Evolutionary conservation across 2,113 vertebrate genomes (phyloP).

Genomic region (Menura novaehollandiae): DNA sequence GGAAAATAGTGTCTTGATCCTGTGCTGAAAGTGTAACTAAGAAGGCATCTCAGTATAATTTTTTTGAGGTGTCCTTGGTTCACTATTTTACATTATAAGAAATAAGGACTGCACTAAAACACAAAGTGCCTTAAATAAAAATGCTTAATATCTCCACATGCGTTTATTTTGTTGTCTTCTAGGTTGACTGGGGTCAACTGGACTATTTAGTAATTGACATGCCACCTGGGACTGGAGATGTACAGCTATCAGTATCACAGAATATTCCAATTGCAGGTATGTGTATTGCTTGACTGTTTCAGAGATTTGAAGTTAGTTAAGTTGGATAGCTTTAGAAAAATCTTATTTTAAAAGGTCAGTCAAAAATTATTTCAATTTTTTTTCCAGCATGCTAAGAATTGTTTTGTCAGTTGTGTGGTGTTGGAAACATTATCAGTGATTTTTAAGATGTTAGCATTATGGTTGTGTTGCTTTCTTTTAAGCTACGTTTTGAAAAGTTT

Average conservation of each 20-base stretch:
- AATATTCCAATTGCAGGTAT: slow-evolving; percentile 90
- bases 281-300: not conserved
- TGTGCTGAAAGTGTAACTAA: not conserved
- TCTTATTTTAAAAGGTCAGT: not conserved
- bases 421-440: not conserved
- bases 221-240: slow-evolving; percentile 97
- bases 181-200: slow-evolving; percentile 94
- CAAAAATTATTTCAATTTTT: not conserved
- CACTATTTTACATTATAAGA: not conserved
- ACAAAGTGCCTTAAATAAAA: not conserved
- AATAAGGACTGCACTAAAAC: not conserved
- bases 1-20: not conserved
- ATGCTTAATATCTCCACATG: not conserved
- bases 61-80: not conserved
- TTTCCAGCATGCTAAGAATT: not conserved
- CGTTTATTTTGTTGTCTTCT: slow-evolving; percentile 4
- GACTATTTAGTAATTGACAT: slow-evolving; percentile 97
- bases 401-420: not conserved
- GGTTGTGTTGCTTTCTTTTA: not conserved
- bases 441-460: not conserved
- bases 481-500: not conserved
- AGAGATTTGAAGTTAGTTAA: not conserved
- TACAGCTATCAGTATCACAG: slow-evolving; percentile 92
- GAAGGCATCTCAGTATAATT: not conserved
- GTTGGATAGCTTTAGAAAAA: not conserved